Evolutionary conservation across 2,888 invertebrate species (phyloP).

Genomic region (Campopleginae sp.): DNA sequence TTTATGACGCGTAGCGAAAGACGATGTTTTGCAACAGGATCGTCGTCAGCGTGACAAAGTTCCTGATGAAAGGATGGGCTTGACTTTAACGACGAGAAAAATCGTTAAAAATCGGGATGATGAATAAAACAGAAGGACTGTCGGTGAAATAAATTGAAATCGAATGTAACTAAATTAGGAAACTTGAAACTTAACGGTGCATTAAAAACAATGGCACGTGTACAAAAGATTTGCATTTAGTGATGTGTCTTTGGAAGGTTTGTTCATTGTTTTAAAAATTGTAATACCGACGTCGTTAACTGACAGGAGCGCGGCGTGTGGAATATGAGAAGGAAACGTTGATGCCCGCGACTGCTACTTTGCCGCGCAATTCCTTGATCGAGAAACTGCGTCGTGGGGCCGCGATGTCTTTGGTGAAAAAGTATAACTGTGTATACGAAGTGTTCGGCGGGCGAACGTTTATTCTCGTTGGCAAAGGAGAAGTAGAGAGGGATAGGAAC

Average conservation of each 20-base stretch:
- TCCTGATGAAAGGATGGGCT: conserved; percentile 7
- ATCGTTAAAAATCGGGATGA: conserved; percentile 22
- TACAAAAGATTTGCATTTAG: not conserved
- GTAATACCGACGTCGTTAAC: conserved; percentile 20
- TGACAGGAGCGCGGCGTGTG: conserved; percentile 6
- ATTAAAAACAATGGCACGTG: not conserved
- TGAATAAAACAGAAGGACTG: not conserved
- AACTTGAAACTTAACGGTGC: not conserved
- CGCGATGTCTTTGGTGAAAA: conserved; percentile 18
- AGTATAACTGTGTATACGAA: conserved; percentile 5
- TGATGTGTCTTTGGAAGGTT: not conserved
- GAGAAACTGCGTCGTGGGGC: conserved; percentile 61
- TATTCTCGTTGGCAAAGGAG: conserved; percentile 40
- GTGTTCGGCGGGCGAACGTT: conserved; percentile 25
- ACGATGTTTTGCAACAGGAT: conserved; percentile 24
- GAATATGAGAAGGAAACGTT: conserved; percentile 16
- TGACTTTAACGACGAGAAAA: not conserved
- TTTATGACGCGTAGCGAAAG: conserved; percentile 55
- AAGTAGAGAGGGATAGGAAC: not conserved
- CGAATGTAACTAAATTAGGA: not conserved
- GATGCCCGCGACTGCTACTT: conserved; percentile 47
- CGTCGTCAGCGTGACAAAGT: conserved; percentile 19
- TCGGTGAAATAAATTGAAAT: not conserved
- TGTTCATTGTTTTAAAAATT: not conserved
- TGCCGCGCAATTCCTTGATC: conserved; percentile 59